Base-by-base conservation (phyloP, 2,797 vertebrate genomes). In the Alauda arvensis region DNA sequence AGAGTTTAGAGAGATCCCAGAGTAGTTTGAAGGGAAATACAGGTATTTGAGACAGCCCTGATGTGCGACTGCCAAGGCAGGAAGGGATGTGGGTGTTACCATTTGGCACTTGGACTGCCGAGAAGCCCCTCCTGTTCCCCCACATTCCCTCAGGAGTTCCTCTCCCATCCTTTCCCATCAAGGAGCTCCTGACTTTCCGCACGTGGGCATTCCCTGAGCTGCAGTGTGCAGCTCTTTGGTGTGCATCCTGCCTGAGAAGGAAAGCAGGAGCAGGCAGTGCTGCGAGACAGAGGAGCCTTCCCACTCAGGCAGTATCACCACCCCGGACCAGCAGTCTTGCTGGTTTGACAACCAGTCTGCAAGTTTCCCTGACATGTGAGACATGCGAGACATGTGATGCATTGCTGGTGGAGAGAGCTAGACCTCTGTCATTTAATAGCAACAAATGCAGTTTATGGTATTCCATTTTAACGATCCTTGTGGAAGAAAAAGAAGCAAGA, bases 81-180 rank as follows among this genome's bases (percentile, higher is more conserved):
- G 91, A 95, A 93, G 37, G 52, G 77, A 71, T 62, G 49, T 90
- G 92, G 93, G 89, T 81, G 94, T 95, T 90, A 31, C 87, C 3
- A 0, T 84, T 93, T 94, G 94, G 90, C 88, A 16, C 63, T 87
- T 13, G 16, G 55, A 53, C 21, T 3, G 4, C 0, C 0, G 78
- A 74, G 83, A 75, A 91, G 84, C 83, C 66, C 88, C 86, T 92
- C 92, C 92, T 61, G 74, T 93, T 92, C 74, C 84, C 72, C 48
- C 46, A 9, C 2, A 0, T 88, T 91, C 88, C 91, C 90, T 91
- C 46, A 85, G 91, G 88, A 93, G 86, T 24, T 92, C 78, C 76
- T 86, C 75, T 93, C 82, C 85, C 78, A 84, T 92, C 78, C 89
- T 94, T 93, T 90, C 86, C 87, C 91, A 67, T 80, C 65, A 39